Conservation (phyloP, 2,888 invertebrate species). For the Drosophila rellima region DNA sequence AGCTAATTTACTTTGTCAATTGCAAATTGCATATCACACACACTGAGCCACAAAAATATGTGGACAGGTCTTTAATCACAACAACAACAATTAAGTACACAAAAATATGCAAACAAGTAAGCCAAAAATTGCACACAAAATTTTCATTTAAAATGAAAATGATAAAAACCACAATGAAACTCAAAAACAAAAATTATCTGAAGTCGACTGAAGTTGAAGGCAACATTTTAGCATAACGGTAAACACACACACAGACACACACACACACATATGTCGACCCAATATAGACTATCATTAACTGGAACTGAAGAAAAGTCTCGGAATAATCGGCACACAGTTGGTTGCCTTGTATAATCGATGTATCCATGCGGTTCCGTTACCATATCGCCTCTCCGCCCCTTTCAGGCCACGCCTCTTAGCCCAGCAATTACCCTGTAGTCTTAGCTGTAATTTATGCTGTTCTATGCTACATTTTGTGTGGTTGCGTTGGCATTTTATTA, state of each 20-base stretch:
- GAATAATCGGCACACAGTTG: constrained; percentile 45
- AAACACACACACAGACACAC: constrained; percentile 25
- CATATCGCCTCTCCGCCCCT: constrained; percentile 58
- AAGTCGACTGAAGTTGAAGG: constrained; percentile 6
- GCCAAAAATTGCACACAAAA: constrained; percentile 41
- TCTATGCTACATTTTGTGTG: constrained; percentile 49
- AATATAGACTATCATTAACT: constrained; percentile 12
- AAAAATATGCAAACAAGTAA: constrained; percentile 10
- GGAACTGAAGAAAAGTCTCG: constrained; percentile 30
- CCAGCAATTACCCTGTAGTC: background rate
- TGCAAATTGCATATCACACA: constrained; percentile 44
- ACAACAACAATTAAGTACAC: constrained; percentile 16
- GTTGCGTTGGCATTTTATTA: constrained; percentile 66
- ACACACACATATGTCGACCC: constrained; percentile 9
- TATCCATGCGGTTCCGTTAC: constrained; percentile 75
- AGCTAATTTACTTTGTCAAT: constrained; percentile 70
- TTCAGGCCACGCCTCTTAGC: constrained; percentile 19
- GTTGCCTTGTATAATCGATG: constrained; percentile 82
- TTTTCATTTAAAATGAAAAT: constrained; percentile 61
- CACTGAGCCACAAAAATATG: constrained; percentile 58
- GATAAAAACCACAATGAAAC: constrained; percentile 64
- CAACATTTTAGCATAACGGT: constrained; percentile 14
- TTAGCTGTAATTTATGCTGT: constrained; percentile 36
- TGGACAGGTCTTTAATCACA: constrained; percentile 39
- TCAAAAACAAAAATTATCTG: constrained; percentile 11